phyloP scores from a whole-genome alignment of 2,797 vertebrate species.

The Tadarida brasiliensis region DNA sequence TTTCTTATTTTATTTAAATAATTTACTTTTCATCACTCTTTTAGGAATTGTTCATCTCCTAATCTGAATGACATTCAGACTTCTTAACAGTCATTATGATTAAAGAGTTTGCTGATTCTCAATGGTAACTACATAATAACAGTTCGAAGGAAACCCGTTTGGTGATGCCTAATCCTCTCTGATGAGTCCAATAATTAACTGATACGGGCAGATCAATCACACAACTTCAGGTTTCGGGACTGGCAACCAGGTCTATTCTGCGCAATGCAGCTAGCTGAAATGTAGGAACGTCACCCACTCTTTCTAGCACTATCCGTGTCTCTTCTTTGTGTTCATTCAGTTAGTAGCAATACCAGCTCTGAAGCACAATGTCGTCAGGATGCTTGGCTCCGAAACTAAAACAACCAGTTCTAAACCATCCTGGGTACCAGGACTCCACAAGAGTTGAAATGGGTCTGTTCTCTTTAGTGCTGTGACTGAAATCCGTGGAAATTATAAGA shows the following conservation, averaged over 20 bases:
- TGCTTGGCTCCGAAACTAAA: not conserved
- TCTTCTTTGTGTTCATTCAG: not conserved
- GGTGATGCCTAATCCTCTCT: constrained; percentile 72
- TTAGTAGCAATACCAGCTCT: not conserved
- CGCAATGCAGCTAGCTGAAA: constrained; percentile 18
- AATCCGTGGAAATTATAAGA: not conserved
- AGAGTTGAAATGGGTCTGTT: not conserved
- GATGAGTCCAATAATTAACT: constrained; percentile 77
- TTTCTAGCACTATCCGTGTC: not conserved
- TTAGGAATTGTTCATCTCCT: constrained; percentile 37
- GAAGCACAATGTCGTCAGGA: not conserved
- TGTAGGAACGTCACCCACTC: not conserved
- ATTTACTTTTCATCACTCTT: constrained; percentile 73
- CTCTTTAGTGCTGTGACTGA: not conserved
- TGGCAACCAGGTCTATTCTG: not conserved
- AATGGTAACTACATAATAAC: constrained; percentile 31
- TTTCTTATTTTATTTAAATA: constrained; percentile 74
- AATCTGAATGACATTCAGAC: constrained; percentile 55
- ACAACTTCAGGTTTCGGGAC: not conserved
- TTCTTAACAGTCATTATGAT: constrained; percentile 79
- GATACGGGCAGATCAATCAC: not conserved
- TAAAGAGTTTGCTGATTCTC: constrained; percentile 78
- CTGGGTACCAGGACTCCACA: not conserved
- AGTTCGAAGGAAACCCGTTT: constrained; percentile 70
- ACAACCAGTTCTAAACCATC: not conserved